Evolutionary conservation across 2,113 vertebrate genomes (phyloP).

Genomic region (Enhydra lutris): DNA sequence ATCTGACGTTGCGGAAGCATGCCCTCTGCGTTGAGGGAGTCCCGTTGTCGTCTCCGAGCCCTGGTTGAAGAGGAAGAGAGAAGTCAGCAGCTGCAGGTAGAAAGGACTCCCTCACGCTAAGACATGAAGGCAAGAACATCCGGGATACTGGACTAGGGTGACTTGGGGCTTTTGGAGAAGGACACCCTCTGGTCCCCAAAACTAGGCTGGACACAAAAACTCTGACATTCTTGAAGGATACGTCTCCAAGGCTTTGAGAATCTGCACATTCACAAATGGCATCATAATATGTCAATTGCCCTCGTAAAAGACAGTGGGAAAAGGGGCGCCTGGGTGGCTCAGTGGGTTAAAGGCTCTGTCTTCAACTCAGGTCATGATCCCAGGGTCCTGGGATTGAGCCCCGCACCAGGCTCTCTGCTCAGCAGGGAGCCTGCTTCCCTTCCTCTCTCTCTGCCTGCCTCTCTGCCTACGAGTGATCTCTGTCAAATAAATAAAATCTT

Average conservation of each 20-base stretch:
- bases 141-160: background rate
- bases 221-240: background rate
- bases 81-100: background rate
- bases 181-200: background rate
- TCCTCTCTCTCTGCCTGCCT: too few species aligned
- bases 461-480: too few species aligned
- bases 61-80: conserved; percentile 14
- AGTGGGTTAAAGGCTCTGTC: too few species aligned
- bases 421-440: too few species aligned
- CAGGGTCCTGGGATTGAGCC: too few species aligned
- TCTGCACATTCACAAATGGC: background rate
- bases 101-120: background rate
- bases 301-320: background rate
- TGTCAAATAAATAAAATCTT: too few species aligned
- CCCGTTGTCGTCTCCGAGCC: background rate
- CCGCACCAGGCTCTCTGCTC: too few species aligned
- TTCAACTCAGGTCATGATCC: too few species aligned
- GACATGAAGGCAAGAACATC: background rate
- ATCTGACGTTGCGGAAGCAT: accelerated
- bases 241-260: background rate
- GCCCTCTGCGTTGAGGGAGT: background rate
- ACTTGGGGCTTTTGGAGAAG: background rate
- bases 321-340: too few species aligned
- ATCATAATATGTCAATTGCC: background rate
- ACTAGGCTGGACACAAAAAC: background rate